Evolutionary conservation across 2,113 vertebrate genomes (phyloP).

Genomic region (Marcusenius ussheri): DNA sequence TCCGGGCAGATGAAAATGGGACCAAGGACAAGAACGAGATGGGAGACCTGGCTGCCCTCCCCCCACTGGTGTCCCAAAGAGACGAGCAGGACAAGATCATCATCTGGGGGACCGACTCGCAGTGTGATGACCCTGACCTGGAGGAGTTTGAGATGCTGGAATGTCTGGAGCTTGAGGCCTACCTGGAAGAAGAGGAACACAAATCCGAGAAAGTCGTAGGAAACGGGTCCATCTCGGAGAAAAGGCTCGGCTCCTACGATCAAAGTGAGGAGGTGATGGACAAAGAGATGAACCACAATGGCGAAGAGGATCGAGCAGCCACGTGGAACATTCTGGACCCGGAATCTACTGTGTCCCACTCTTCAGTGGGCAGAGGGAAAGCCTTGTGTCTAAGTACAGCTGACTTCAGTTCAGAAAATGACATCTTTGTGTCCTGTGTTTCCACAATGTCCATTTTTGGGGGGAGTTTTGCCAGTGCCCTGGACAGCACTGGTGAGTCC

Average conservation of each 20-base stretch:
- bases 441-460: constrained; percentile 51
- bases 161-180: constrained; percentile 61
- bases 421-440: constrained; percentile 56
- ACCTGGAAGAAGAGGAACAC: constrained; percentile 45
- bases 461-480: constrained; percentile 43
- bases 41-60: constrained; percentile 30
- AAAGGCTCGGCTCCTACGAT: neutral
- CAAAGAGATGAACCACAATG: neutral
- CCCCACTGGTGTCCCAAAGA: constrained; percentile 29
- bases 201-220: constrained; percentile 43
- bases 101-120: constrained; percentile 58
- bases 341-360: constrained; percentile 15
- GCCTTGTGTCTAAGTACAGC: constrained; percentile 25
- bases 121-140: constrained; percentile 61
- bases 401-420: constrained; percentile 56
- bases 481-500: constrained; percentile 45
- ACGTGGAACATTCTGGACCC: constrained; percentile 8
- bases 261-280: neutral
- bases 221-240: constrained; percentile 4
- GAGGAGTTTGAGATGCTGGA: constrained; percentile 70
- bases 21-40: constrained; percentile 17
- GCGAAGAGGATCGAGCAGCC: constrained; percentile 27
- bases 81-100: constrained; percentile 50
- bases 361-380: constrained; percentile 35
- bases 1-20: constrained; percentile 36